Evolutionary conservation across 1,140 invertebrate species (phyloP), one percentile per base, ranked within the genome.

Genomic region (Tetragnatha versicolor): DNA sequence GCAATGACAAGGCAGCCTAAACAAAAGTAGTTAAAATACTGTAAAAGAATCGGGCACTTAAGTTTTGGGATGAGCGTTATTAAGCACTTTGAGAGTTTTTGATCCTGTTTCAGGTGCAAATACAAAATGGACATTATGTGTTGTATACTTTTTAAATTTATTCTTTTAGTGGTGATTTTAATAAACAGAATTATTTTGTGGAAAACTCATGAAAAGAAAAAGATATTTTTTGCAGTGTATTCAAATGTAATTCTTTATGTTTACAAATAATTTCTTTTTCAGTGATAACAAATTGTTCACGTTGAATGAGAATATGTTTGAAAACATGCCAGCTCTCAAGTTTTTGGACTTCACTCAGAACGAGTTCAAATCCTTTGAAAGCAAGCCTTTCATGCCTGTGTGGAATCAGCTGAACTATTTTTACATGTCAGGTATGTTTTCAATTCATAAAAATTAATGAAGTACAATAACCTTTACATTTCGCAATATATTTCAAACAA

Each of bases 301-400:
- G 0, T 37, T 70, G 27, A 49, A 49, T 20, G 68, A 70, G 39
- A 9, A 70, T 17, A 70, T 70, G 68, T 70, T 70, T 17, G 49
- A 53, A 37, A 70, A 70, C 29, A 70, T 70, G 68, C 68, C 68
- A 53, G 68, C 68, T 2, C n/a, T 70, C 22, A 37, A 25, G 39
- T 37, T 14, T 25, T 37, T 70, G 29, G 68, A 70, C 17, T 55
- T 70, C 2, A 53, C 68, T 25, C 10, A 37, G 7, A 70, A 70
- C 39, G 33, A 37, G 27, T 55, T 70, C 29, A 70, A 55, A 37
- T 27, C 20, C 7, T 70, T 70, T 37, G 47, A 70, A 70, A 37
- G 27, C 4, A 14, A 25, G 33, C 22, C 31, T 27, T 70, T 70
- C 7, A 20, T 17, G 17, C 49, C 68, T 6, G 17, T 70, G 22